These are phyloP conservation scores for Synergus gifuensis DNA, from an alignment of 2,888 invertebrate genomes.

Conservation along the genomic window DNA sequence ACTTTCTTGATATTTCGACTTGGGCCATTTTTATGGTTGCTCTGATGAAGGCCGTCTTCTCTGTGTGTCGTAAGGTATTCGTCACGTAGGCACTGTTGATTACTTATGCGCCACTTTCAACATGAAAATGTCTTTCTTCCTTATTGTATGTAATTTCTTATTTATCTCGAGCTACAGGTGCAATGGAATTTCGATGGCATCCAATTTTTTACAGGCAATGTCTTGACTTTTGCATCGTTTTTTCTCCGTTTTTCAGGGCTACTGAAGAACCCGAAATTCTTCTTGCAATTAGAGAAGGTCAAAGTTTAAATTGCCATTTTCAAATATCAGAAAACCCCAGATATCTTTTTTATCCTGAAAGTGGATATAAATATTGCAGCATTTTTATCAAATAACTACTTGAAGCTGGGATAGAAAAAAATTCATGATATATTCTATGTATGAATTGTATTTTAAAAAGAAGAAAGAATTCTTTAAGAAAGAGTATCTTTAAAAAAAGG, in stretches of 20 bases:
- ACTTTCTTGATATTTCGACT: conserved; percentile 44
- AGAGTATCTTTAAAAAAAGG: neutral
- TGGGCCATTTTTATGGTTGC: conserved; percentile 37
- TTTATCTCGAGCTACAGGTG: neutral
- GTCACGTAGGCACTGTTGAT: conserved; percentile 25
- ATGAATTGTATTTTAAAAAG: neutral
- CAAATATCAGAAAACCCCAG: too few species aligned
- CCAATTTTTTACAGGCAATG: neutral
- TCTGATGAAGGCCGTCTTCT: conserved; percentile 43
- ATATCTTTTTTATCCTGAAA: neutral
- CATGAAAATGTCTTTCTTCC: conserved; percentile 11
- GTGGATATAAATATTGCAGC: neutral
- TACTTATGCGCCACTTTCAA: neutral
- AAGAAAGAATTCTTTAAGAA: neutral
- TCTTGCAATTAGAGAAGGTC: too few species aligned
- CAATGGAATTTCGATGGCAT: neutral
- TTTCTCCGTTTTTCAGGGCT: neutral
- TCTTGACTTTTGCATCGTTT: neutral
- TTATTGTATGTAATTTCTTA: conserved; percentile 21
- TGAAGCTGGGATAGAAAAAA: too few species aligned
- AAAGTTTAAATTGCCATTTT: too few species aligned
- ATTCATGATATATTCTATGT: neutral
- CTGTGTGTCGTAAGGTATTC: conserved; percentile 36
- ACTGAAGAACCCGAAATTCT: too few species aligned
- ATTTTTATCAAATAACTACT: too few species aligned